Conservation (phyloP, 2,113 vertebrate species). For the Dendrocopos noguchii region DNA sequence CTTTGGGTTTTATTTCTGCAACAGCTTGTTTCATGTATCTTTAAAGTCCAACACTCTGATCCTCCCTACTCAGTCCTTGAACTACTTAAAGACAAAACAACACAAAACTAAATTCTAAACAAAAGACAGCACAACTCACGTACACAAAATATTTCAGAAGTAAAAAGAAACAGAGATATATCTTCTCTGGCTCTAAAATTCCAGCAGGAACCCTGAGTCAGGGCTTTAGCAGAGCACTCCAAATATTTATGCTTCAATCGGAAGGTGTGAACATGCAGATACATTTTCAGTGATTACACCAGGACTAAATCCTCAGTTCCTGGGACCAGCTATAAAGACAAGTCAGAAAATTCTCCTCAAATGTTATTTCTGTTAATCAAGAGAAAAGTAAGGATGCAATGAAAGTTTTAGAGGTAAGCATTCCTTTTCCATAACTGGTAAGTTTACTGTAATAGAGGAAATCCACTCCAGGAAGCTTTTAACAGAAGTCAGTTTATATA, state of each 20-base stretch:
- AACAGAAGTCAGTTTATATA: neutral
- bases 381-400: neutral
- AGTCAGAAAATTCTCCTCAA: neutral
- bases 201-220: neutral
- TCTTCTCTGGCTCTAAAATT: neutral
- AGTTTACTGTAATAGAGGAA: neutral
- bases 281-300: neutral
- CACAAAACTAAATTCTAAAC: slow-evolving; percentile 11
- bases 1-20: neutral
- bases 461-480: neutral
- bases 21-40: neutral
- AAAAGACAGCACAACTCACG: neutral
- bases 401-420: neutral
- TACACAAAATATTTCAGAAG: slow-evolving; percentile 25
- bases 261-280: neutral
- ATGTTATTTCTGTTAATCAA: neutral
- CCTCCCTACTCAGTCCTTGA: neutral
- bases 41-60: neutral
- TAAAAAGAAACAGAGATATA: neutral
- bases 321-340: neutral
- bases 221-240: neutral
- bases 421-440: neutral
- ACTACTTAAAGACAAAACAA: slow-evolving; percentile 23
- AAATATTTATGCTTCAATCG: slow-evolving; percentile 31
- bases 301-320: neutral